Conservation (phyloP, 2,797 vertebrate genomes). For the Anguilla megastoma region DNA sequence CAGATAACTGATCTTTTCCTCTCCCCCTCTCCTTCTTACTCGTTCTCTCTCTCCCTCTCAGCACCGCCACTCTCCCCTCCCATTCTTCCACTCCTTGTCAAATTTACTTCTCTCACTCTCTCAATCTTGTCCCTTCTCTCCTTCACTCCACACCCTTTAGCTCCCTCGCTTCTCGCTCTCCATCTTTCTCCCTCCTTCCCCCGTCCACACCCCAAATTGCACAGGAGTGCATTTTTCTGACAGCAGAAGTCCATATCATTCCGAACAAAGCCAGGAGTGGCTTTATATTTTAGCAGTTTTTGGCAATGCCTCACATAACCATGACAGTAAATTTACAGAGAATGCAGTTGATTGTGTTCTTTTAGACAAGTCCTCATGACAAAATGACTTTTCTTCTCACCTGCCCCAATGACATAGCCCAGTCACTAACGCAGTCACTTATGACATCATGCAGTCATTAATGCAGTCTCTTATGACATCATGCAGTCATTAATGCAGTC, state of each 20-base stretch:
- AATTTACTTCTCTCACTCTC: neutral
- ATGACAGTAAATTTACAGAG: neutral
- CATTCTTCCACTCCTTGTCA: neutral
- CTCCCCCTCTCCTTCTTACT: constrained; percentile 3
- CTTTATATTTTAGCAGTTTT: neutral
- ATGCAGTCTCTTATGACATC: neutral
- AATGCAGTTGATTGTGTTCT: neutral
- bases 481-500: neutral
- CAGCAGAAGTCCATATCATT: neutral
- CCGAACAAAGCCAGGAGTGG: neutral
- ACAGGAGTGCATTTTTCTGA: neutral
- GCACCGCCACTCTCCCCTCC: neutral
- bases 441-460: neutral
- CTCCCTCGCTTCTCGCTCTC: neutral
- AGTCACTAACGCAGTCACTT: neutral
- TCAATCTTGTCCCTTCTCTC: neutral
- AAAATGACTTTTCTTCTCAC: neutral
- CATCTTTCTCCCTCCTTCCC: neutral
- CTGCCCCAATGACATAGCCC: neutral
- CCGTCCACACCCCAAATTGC: too few relatives aligned
- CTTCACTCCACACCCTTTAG: neutral
- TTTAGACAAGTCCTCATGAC: neutral
- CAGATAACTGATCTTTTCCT: constrained; percentile 32
- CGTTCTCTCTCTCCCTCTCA: neutral
- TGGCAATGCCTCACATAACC: neutral